Conservation (phyloP, 2,113 vertebrate species). For the Gavia stellata region DNA sequence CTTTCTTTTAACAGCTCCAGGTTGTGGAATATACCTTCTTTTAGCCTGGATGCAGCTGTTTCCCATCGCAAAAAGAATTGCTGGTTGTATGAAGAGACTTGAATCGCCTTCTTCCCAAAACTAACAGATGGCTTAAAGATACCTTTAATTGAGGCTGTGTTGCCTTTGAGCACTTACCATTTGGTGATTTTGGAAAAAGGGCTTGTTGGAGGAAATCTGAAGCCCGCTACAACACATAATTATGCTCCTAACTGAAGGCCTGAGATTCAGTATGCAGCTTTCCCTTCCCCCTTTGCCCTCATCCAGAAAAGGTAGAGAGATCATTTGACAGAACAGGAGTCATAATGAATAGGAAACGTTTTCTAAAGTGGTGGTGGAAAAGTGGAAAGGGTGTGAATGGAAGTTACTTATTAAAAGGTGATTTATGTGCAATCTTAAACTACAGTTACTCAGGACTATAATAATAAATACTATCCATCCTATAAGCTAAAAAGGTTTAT, state of each 20-base stretch:
- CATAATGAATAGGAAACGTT: neutral
- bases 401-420: neutral
- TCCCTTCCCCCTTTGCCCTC: neutral
- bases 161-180: neutral
- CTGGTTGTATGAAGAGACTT: neutral
- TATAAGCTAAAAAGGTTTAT: neutral
- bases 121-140: neutral
- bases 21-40: neutral
- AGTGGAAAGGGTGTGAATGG: neutral
- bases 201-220: neutral
- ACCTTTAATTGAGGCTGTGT: neutral
- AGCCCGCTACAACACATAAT: neutral
- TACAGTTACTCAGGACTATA: neutral
- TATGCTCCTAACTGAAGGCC: neutral
- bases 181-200: neutral
- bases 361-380: neutral
- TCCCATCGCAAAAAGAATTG: neutral
- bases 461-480: neutral
- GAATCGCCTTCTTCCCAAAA: neutral
- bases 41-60: conserved; percentile 4
- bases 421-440: neutral
- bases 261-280: neutral
- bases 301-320: neutral
- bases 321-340: neutral
- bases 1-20: neutral